Base-by-base conservation (phyloP, 2,113 vertebrate species). In the Taurulus bubalis region DNA sequence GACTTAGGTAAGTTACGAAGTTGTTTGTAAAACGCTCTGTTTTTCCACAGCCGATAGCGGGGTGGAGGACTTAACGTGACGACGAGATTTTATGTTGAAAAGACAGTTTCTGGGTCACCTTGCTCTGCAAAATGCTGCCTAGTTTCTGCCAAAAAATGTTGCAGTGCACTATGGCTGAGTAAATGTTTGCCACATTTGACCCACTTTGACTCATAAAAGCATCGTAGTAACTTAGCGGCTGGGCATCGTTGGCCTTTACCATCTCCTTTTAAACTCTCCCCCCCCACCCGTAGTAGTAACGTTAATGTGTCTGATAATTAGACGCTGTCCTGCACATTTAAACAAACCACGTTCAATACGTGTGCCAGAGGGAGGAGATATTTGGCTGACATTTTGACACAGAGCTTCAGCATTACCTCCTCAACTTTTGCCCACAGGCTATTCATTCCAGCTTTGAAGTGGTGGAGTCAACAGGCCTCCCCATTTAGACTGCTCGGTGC, bases 1-100 rank as follows among this genome's bases (percentile, higher is more conserved):
- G 95, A 96, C 56, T 82, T 96, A 68, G 95, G 95, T 96, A 73
- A 94, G 92, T 88, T 9, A 6, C 18, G 1, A 36, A 18, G 7
- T 6, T 22, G 24, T 63, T 45, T 62, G 10, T 6, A 6, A 38
- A 0, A 0, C 15, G 28, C 38, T 14, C 2, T 11, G 32, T n/a
- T 30, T 75, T 71, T 40, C 2, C 55, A 1, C 11, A 6, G 58
- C 40, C 40, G 65, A 64, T 18, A 83, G 80, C 85, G 42, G 79
- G 84, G 87, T 56, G 80, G 88, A 88, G 82, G 82, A 90, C 75
- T 53, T 7, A 65, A 69, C 68, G 66, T 62, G 53, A 69, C 80
- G 70, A 53, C 34, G 49, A 65, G 69, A 73, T 80, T 88, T 83
- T 7, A 40, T 8, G 82, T 14, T 53, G n/a, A 45, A 83, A 87